Percentiles rank a stretch among this genome's conserved stretches.
These are phyloP conservation scores for Drosophila suboccidentalis DNA, from an alignment of 2,888 invertebrate species.

Conservation along the genomic window DNA sequence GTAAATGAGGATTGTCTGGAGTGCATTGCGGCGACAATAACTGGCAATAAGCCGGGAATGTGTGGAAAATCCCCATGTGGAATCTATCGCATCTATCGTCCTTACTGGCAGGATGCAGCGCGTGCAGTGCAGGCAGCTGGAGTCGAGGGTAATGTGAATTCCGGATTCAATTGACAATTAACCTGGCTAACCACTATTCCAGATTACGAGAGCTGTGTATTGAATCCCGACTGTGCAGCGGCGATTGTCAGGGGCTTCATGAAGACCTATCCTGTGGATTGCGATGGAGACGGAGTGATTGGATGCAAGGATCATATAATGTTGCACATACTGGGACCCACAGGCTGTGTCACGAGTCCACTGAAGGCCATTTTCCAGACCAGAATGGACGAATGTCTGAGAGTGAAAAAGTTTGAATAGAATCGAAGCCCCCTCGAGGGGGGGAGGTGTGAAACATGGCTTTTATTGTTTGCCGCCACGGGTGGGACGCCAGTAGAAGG, in stretches of 20 bases:
- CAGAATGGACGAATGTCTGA: conserved; percentile 84
- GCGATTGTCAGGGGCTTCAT: conserved; percentile 67
- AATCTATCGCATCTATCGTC: conserved; percentile 72
- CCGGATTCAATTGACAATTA: conserved; percentile 7
- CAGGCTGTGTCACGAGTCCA: conserved; percentile 62
- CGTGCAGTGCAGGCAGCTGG: not conserved
- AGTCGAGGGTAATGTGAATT: conserved; percentile 42
- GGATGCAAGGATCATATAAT: conserved; percentile 77
- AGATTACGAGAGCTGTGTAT: conserved; percentile 78
- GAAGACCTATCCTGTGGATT: conserved; percentile 65
- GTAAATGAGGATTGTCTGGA: conserved; percentile 63
- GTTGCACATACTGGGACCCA: conserved; percentile 77
- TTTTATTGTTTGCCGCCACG: conserved; percentile 46
- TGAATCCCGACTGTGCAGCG: conserved; percentile 65
- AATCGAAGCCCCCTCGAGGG: conserved; percentile 2
- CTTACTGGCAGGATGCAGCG: conserved; percentile 78
- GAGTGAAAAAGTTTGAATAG: conserved; percentile 36
- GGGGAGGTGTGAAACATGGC: conserved; percentile 26
- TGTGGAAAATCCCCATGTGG: conserved; percentile 64
- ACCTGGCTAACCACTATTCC: conserved; percentile 16
- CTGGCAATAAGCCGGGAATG: conserved; percentile 54
- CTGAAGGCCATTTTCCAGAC: conserved; percentile 78
- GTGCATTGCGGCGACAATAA: conserved; percentile 74
- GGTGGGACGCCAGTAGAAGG: conserved; percentile 55
- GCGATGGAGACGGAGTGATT: conserved; percentile 77